Evolutionary conservation across 2,888 invertebrate species (phyloP).

Genomic region (Junonia oenone): DNA sequence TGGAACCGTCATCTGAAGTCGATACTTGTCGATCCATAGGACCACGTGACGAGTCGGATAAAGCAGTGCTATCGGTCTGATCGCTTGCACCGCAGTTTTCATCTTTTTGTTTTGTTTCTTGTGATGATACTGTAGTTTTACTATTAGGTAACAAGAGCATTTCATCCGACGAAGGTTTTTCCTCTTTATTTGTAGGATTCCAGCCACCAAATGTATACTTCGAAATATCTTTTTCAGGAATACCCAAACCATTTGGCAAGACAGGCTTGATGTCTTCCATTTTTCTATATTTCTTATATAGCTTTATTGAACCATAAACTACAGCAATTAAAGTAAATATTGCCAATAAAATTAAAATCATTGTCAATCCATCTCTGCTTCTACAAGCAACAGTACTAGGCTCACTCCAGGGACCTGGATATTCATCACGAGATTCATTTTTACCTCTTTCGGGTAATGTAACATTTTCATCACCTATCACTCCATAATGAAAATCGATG

Average conservation of each 20-base stretch:
- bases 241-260: constrained; percentile 82
- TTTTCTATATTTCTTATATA: constrained; percentile 79
- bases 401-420: constrained; percentile 63
- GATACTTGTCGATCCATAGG: constrained; percentile 60
- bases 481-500: constrained; percentile 53
- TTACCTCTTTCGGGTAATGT: constrained; percentile 36
- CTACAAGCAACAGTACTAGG: constrained; percentile 51
- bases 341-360: constrained; percentile 53
- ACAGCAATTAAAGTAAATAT: constrained; percentile 50
- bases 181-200: constrained; percentile 64
- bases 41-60: constrained; percentile 62
- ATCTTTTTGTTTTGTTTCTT: constrained; percentile 56
- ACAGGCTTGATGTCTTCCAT: constrained; percentile 85
- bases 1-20: constrained; percentile 63
- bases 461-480: constrained; percentile 43
- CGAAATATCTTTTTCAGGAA: constrained; percentile 64
- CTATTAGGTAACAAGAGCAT: constrained; percentile 63
- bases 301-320: constrained; percentile 64
- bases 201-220: constrained; percentile 63
- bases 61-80: constrained; percentile 68
- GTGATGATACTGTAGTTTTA: constrained; percentile 48
- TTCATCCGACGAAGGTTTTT: constrained; percentile 70
- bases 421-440: constrained; percentile 34
- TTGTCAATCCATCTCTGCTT: constrained; percentile 49
- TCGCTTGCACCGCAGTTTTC: constrained; percentile 64